A percentile compares a stretch with the other conserved stretches of the same genome.
phyloP scores from a whole-genome alignment of 2,888 invertebrate species.

The Drosophila putrida region DNA sequence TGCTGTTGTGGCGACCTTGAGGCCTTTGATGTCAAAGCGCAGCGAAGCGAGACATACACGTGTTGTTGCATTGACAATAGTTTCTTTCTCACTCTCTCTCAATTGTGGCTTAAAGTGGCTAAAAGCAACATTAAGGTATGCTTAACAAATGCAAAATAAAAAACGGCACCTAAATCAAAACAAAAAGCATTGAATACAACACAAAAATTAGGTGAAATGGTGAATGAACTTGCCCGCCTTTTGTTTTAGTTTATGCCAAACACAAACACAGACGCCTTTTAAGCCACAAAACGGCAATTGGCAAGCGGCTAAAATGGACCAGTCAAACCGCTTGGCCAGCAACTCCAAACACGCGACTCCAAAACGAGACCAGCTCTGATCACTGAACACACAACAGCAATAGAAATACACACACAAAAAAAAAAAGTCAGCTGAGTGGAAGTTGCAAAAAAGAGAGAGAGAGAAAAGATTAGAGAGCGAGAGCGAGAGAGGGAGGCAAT shows the following conservation, averaged over 20 bases:
- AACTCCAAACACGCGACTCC: constrained; percentile 56
- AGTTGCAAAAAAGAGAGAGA: not conserved
- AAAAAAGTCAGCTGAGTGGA: constrained; percentile 40
- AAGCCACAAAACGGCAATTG: constrained; percentile 23
- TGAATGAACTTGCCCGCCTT: constrained; percentile 70
- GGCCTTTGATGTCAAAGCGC: constrained; percentile 43
- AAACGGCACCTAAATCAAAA: constrained; percentile 45
- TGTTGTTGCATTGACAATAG: constrained; percentile 27
- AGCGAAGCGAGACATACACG: constrained; percentile 43
- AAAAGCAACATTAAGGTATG: not conserved
- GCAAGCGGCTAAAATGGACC: constrained; percentile 55
- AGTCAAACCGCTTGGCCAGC: constrained; percentile 64
- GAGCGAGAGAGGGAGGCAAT: not conserved
- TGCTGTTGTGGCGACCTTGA: constrained; percentile 44
- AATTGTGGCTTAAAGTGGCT: not conserved
- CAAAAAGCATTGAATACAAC: constrained; percentile 42
- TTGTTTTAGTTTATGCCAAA: constrained; percentile 58
- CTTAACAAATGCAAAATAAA: constrained; percentile 20
- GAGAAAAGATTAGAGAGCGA: not conserved
- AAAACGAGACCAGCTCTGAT: constrained; percentile 62
- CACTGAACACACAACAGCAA: constrained; percentile 14
- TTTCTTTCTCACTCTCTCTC: not conserved
- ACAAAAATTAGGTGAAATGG: constrained; percentile 73
- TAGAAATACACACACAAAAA: constrained; percentile 19
- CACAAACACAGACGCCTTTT: constrained; percentile 6